These are phyloP conservation scores for Lipotes vexillifer DNA, from an alignment of 2,113 vertebrate species.

Conservation along the genomic window DNA sequence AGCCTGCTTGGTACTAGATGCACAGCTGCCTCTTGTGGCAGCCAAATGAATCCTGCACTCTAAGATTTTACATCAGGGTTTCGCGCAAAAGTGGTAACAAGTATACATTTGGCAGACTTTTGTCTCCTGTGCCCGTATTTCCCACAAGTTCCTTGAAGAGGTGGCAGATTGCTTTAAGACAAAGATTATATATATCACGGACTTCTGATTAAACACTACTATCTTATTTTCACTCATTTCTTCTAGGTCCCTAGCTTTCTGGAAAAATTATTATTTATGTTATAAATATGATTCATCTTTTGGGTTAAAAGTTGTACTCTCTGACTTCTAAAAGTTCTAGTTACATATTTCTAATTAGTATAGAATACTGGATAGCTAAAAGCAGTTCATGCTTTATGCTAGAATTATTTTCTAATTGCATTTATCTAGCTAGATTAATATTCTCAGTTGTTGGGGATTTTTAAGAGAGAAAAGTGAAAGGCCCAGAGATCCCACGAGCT, in stretches of 20 bases:
- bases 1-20: not conserved
- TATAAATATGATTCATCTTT: not conserved
- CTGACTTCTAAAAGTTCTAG: slow-evolving; percentile 13
- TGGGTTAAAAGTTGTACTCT: not conserved
- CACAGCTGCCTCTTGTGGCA: not conserved
- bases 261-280: not conserved
- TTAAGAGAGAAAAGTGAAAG: not conserved
- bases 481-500: not conserved
- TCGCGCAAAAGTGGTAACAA: not conserved
- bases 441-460: not conserved
- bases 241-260: not conserved
- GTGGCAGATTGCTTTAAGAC: not conserved
- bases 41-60: not conserved
- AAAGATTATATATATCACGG: not conserved
- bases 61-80: not conserved
- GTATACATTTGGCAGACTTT: not conserved
- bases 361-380: not conserved
- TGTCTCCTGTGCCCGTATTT: not conserved
- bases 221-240: not conserved
- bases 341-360: not conserved
- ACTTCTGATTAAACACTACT: not conserved
- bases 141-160: not conserved
- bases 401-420: not conserved
- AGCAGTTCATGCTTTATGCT: not conserved
- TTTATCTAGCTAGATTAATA: not conserved